phyloP scores from a whole-genome alignment of 2,888 invertebrate genomes.

The Nomada fabriciana region DNA sequence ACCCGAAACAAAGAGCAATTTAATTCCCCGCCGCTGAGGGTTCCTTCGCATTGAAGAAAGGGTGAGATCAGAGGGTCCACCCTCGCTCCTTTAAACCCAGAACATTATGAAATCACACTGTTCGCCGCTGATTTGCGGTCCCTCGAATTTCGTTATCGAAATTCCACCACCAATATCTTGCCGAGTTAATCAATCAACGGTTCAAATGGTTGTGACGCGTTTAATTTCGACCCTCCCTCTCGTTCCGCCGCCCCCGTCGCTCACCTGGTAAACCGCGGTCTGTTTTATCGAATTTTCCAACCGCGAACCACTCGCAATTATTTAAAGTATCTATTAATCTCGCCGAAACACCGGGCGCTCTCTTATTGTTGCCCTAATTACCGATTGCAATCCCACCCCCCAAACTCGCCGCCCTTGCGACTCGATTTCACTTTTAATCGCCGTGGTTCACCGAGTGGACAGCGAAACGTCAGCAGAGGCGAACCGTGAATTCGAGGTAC shows the following conservation, averaged over 20 bases:
- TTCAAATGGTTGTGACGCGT: slow-evolving; percentile 50
- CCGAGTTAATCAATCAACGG: slow-evolving; percentile 55
- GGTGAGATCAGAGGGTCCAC: background rate
- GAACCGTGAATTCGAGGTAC: background rate
- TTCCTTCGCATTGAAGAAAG: slow-evolving; percentile 4
- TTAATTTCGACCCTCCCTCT: slow-evolving; percentile 18
- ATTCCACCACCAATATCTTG: slow-evolving; percentile 42
- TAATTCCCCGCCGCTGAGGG: slow-evolving; percentile 7
- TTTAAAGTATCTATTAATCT: slow-evolving; percentile 34
- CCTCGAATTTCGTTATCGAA: slow-evolving; percentile 35
- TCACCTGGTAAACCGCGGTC: background rate
- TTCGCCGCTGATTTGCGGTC: slow-evolving; percentile 32
- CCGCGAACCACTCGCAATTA: slow-evolving; percentile 7
- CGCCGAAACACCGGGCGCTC: background rate
- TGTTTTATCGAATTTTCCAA: slow-evolving; percentile 15
- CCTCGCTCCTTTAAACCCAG: background rate
- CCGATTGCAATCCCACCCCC: background rate
- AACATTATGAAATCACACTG: slow-evolving; percentile 25
- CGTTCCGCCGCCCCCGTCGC: too few species aligned
- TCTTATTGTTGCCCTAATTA: slow-evolving; percentile 23
- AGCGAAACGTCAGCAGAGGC: background rate
- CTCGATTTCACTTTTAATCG: slow-evolving; percentile 27
- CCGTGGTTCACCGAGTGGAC: slow-evolving; percentile 16
- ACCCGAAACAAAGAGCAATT: slow-evolving; percentile 11
- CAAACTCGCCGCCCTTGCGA: background rate